Conservation (phyloP, 2,888 invertebrate genomes). For the Agrochola lota region DNA sequence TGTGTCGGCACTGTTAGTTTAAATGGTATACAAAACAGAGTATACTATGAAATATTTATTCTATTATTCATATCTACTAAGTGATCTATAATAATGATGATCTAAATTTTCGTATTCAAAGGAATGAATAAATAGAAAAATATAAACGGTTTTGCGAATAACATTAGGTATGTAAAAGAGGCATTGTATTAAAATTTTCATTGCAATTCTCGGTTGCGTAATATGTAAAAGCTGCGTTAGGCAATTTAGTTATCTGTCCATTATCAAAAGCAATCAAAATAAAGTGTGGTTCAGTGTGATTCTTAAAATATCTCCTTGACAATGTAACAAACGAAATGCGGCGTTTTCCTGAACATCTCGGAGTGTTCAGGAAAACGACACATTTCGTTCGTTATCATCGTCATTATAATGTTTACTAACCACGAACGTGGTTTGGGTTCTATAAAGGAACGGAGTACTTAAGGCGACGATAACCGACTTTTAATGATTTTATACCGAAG, state of each 20-base stretch:
- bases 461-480: too few relatives aligned
- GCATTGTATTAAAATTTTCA: background rate
- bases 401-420: conserved; percentile 24
- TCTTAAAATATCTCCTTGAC: conserved; percentile 1
- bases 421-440: background rate
- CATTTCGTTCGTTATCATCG: too few relatives aligned
- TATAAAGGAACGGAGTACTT: background rate
- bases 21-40: background rate
- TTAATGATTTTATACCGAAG: too few relatives aligned
- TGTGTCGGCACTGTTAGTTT: background rate
- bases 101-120: background rate
- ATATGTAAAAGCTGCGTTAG: background rate
- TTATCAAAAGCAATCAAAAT: conserved; percentile 15
- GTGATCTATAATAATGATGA: background rate
- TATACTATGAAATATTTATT: background rate
- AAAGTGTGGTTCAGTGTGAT: background rate
- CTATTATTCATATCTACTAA: background rate
- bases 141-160: background rate
- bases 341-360: background rate
- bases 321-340: conserved; percentile 6
- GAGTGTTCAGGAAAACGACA: too few relatives aligned
- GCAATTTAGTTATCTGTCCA: background rate
- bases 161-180: background rate
- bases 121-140: background rate
- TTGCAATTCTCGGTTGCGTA: background rate